Evolutionary conservation across 1,140 invertebrate genomes (phyloP), one percentile per base, ranked within the genome.

Genomic region (Nautilus pompilius): DNA sequence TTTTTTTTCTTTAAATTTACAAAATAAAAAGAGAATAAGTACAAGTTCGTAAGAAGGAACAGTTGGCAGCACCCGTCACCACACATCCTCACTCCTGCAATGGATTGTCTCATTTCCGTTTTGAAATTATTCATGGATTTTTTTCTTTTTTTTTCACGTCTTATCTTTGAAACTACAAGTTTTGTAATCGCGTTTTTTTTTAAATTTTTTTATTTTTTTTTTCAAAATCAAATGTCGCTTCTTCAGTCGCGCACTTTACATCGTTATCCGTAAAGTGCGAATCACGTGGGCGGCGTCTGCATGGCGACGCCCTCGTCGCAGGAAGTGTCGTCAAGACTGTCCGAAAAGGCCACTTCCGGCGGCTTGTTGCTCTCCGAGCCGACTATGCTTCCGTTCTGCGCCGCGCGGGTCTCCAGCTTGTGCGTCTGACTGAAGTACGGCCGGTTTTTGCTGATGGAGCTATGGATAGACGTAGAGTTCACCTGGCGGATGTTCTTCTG

Each of bases 401-500:
- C 56, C 5, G 41, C 55, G 17, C 51, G 57, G 30, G 24, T 49
- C 26, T 53, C 49, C 24, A 53, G 24, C 26, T 53, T 54, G 10
- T 48, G 49, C 2, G 65, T 36, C 10, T 36, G 22, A 49, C 58
- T 59, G 55, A 60, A 69, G 56, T 61, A 70, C n/a, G 62, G 56
- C 13, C 70, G 60, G 22, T 33, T 54, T 28, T 36, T 65, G 58
- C 58, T 67, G 36, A 59, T 69, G 48, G 63, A 64, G 56, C 26
- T 66, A 24, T 71, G 66, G 15, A 70, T 54, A n/a, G 70, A 68
- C 6, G 70, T 61, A 2, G 70, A 59, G 1, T 71, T 68, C n/a
- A 66, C 70, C 61, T 79, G 75, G 5, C 89, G 84, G 2, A 89
- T 87, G 72, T 91, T 91, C 71, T 91, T 91, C 73, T 90, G 88